These are phyloP conservation scores for Halcyon smyrnensis DNA, from an alignment of 2,797 vertebrate species.

Conservation along the genomic window DNA sequence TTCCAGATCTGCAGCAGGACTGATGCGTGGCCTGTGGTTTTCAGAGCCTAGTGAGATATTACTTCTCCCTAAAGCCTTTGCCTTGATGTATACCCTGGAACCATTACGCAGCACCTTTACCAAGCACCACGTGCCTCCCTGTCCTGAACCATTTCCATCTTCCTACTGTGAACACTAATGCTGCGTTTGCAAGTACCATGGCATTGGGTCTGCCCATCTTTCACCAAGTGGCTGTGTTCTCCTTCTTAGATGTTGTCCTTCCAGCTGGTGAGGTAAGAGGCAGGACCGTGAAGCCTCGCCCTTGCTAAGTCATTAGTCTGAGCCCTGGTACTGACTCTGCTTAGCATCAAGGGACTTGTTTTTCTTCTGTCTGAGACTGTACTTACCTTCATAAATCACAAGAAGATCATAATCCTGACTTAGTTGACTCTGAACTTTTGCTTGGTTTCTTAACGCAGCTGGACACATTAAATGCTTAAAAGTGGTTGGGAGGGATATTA, in stretches of 20 bases:
- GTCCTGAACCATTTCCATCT: neutral
- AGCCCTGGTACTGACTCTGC: constrained; percentile 60
- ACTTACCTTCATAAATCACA: constrained; percentile 56
- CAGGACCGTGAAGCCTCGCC: constrained; percentile 50
- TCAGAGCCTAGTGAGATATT: neutral
- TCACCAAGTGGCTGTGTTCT: neutral
- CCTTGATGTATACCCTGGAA: neutral
- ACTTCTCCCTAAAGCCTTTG: neutral
- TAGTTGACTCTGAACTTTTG: constrained; percentile 45
- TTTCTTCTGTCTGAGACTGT: constrained; percentile 62
- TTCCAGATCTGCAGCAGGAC: neutral
- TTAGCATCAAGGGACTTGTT: constrained; percentile 71
- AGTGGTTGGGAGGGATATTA: neutral
- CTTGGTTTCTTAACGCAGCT: constrained; percentile 17
- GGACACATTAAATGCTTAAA: neutral
- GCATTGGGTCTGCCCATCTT: neutral
- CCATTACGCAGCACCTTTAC: neutral
- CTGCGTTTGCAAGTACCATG: neutral
- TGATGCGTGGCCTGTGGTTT: neutral
- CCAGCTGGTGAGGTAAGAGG: constrained; percentile 61
- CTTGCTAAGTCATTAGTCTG: constrained; percentile 45
- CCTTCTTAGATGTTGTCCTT: constrained; percentile 12
- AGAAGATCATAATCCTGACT: constrained; percentile 37
- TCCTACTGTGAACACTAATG: fast-evolving
- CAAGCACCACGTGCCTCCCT: fast-evolving